phyloP scores from a whole-genome alignment of 2,888 invertebrate species.

The Notodonta ziczac region DNA sequence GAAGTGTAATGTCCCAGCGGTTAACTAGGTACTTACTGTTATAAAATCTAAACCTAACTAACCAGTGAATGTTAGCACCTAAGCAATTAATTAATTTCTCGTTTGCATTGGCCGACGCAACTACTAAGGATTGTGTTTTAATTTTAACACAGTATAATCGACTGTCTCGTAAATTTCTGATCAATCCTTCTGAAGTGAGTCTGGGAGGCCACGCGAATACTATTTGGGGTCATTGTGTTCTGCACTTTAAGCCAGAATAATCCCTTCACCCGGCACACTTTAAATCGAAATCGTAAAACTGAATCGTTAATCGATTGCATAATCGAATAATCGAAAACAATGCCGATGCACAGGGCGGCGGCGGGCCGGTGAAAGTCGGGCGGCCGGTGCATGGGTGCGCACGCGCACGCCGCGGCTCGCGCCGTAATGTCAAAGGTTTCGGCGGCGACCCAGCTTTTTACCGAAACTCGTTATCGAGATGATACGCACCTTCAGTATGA shows the following conservation, averaged over 20 bases:
- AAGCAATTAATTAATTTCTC: too few relatives aligned
- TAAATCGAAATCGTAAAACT: constrained; percentile 38
- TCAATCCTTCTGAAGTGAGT: too few relatives aligned
- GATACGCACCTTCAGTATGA: neutral
- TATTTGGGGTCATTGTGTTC: too few relatives aligned
- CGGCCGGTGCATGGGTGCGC: constrained; percentile 32
- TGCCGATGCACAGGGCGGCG: constrained; percentile 43
- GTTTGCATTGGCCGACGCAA: too few relatives aligned
- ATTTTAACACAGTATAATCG: too few relatives aligned
- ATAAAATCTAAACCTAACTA: too few relatives aligned
- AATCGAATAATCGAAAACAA: constrained; percentile 42
- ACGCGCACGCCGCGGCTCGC: constrained; percentile 10
- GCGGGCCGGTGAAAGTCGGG: constrained; percentile 15
- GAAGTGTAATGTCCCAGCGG: too few relatives aligned
- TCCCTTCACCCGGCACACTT: constrained; percentile 3
- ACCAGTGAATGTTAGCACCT: too few relatives aligned
- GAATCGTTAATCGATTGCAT: constrained; percentile 35
- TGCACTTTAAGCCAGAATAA: neutral
- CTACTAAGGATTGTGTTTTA: too few relatives aligned
- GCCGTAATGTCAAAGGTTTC: constrained; percentile 45
- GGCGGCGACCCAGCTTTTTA: constrained; percentile 33
- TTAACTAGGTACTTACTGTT: too few relatives aligned
- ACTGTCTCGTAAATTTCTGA: too few relatives aligned
- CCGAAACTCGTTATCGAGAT: constrained; percentile 27
- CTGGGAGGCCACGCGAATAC: too few relatives aligned